phyloP scores from a whole-genome alignment of 1,140 invertebrate genomes.

The Heliconius hermathena region DNA sequence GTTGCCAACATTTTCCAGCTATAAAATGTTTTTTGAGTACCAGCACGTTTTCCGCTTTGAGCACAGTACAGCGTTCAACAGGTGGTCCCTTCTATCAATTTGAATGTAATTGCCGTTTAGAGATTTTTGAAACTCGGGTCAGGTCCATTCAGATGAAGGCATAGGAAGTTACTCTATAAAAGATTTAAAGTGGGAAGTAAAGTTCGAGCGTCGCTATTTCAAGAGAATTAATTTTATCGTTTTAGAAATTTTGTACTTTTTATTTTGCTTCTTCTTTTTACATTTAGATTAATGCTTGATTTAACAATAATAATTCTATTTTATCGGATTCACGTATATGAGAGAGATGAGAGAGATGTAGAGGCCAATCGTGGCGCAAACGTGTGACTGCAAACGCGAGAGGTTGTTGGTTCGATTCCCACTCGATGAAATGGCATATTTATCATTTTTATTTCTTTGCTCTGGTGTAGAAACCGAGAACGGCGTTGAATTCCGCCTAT shows the following conservation, averaged over 20 bases:
- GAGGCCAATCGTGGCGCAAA: no score
- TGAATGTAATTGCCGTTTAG: slow-evolving; percentile 67
- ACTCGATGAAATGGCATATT: no score
- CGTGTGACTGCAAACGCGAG: no score
- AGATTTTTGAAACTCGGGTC: slow-evolving; percentile 49
- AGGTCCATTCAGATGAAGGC: slow-evolving; percentile 40
- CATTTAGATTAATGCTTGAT: background rate
- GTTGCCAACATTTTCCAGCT: slow-evolving; percentile 64
- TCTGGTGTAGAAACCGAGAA: no score
- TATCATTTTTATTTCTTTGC: no score
- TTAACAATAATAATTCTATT: no score
- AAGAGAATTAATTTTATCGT: background rate
- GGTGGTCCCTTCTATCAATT: slow-evolving; percentile 72
- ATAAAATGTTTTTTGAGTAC: slow-evolving; percentile 70
- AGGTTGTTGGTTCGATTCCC: no score
- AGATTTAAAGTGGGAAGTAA: slow-evolving; percentile 26
- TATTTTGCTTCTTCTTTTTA: background rate
- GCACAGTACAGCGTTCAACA: slow-evolving; percentile 57
- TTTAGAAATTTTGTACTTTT: background rate
- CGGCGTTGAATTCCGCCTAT: no score
- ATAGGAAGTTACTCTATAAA: slow-evolving; percentile 44
- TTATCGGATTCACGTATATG: no score
- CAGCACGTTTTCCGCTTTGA: slow-evolving; percentile 60
- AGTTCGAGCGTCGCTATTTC: background rate
- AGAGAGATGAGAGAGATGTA: no score